Evolutionary conservation across 1,140 invertebrate genomes (phyloP).

Genomic region (Euura lappo): DNA sequence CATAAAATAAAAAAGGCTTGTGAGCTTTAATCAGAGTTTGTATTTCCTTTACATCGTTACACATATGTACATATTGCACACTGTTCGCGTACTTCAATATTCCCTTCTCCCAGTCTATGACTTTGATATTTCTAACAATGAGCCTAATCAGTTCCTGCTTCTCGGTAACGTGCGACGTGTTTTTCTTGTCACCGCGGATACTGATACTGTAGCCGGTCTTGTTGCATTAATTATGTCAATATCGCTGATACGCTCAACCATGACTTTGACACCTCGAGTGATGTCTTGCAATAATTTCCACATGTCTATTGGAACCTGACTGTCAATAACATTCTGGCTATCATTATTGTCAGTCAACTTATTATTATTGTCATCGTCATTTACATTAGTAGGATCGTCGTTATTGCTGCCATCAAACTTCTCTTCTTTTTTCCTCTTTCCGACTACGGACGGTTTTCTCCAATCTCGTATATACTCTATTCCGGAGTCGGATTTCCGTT

Average conservation of each 20-base stretch:
- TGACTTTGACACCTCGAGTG: constrained; percentile 47
- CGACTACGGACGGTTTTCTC: not conserved
- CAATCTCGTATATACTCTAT: not conserved
- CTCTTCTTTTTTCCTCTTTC: not conserved
- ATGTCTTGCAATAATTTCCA: constrained; percentile 53
- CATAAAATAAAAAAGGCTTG: too few relatives aligned
- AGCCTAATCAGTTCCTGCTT: not conserved
- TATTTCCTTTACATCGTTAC: too few relatives aligned
- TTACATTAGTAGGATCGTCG: not conserved
- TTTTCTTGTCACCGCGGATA: not conserved
- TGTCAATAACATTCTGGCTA: not conserved
- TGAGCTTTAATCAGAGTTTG: too few relatives aligned
- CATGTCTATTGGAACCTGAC: constrained; percentile 40
- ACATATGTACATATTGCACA: too few relatives aligned
- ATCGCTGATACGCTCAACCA: constrained; percentile 41
- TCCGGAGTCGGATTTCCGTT: too few relatives aligned
- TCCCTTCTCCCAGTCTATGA: not conserved
- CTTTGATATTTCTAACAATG: not conserved
- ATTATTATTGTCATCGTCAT: constrained; percentile 19
- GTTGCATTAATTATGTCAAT: constrained; percentile 34
- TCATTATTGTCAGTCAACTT: constrained; percentile 18
- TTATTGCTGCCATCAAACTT: too few relatives aligned
- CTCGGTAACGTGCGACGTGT: not conserved
- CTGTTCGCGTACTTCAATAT: too few relatives aligned
- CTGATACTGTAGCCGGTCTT: not conserved